Percentiles rank a stretch among this genome's conserved stretches.
phyloP scores from a whole-genome alignment of 2,888 invertebrate genomes.

The Dione vanillae region DNA sequence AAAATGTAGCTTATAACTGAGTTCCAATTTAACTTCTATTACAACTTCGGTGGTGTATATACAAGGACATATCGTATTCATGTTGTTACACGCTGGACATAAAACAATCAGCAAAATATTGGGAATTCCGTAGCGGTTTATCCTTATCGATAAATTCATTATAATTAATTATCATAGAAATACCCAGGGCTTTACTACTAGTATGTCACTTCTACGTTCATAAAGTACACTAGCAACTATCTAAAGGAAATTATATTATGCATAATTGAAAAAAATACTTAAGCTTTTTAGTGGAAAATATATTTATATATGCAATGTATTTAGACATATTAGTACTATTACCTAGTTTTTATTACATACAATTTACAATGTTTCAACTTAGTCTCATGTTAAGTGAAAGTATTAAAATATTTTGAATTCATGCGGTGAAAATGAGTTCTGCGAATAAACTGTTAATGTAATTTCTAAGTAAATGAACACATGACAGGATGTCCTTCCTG shows the following conservation, averaged over 20 bases:
- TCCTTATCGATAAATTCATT: neutral
- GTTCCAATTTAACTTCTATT: no score
- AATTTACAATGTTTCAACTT: neutral
- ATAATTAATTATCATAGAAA: neutral
- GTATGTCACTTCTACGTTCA: neutral
- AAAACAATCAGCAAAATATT: neutral
- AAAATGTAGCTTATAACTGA: no score
- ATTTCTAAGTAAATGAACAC: constrained; percentile 23
- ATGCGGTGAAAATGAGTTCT: constrained; percentile 5
- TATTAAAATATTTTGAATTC: constrained; percentile 14
- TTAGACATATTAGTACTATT: neutral
- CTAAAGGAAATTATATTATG: no score
- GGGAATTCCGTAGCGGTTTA: constrained; percentile 5
- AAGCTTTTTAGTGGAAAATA: no score
- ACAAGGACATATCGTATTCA: no score
- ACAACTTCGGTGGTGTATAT: no score
- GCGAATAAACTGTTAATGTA: constrained; percentile 8
- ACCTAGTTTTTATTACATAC: neutral
- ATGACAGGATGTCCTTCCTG: constrained; percentile 25
- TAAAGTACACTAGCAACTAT: no score
- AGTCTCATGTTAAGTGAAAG: neutral
- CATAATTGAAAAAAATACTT: no score
- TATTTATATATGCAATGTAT: neutral
- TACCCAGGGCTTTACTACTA: neutral
- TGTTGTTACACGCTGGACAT: no score